Evolutionary conservation across 2,888 invertebrate species (phyloP).

Genomic region (Tenthredo scrophulariae): DNA sequence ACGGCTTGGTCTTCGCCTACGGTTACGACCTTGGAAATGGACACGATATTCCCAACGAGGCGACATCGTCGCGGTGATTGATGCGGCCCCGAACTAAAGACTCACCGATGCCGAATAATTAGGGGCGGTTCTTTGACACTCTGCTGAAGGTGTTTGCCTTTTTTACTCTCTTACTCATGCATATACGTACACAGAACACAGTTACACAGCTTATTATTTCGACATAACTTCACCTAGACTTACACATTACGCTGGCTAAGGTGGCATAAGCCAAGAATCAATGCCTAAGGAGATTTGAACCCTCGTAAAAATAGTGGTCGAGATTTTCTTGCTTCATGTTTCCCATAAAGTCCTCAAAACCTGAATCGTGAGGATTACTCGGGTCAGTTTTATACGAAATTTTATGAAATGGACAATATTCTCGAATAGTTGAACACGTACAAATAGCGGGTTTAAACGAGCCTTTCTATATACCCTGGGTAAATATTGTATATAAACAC

Average conservation of each 20-base stretch:
- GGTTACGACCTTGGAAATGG: not conserved
- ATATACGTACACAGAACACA: not conserved
- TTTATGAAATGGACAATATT: conserved; percentile 31
- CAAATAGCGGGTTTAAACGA: conserved; percentile 37
- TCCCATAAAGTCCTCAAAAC: not conserved
- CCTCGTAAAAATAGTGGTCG: not conserved
- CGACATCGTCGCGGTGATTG: conserved; percentile 71
- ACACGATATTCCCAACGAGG: conserved; percentile 59
- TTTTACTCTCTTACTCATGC: conserved; percentile 47
- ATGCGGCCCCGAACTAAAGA: conserved; percentile 70
- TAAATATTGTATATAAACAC: conserved; percentile 47
- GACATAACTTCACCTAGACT: not conserved
- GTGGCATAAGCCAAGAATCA: not conserved
- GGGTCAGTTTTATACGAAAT: conserved; percentile 36
- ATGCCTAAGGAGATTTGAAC: not conserved
- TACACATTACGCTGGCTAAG: not conserved
- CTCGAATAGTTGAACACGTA: conserved; percentile 36
- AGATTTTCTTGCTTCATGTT: not conserved
- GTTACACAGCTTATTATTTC: not conserved
- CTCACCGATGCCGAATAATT: conserved; percentile 74
- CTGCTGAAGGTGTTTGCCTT: conserved; percentile 68
- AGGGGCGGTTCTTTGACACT: conserved; percentile 70
- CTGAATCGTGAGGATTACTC: not conserved
- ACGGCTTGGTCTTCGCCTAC: not conserved
- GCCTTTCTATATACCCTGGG: conserved; percentile 16